Conservation (phyloP, 2,113 vertebrate species). For the Microcebus griseorufus region DNA sequence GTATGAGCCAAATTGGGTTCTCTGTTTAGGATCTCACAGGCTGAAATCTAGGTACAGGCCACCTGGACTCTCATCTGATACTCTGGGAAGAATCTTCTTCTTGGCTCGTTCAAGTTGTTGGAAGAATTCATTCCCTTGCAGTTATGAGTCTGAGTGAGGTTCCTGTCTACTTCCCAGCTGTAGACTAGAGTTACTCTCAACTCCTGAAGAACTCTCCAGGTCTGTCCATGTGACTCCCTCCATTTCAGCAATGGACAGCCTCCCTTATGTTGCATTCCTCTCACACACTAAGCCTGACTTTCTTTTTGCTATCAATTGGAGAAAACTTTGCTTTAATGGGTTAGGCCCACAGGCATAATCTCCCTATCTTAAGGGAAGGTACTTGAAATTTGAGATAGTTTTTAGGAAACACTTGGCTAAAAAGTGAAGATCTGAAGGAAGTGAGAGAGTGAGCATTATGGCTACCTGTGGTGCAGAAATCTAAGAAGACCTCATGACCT, state of each 20-base stretch:
- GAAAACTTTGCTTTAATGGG: background rate
- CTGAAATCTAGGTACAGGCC: background rate
- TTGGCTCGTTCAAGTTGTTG: background rate
- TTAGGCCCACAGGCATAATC: background rate
- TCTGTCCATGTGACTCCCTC: background rate
- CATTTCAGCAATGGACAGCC: background rate
- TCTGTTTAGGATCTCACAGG: background rate
- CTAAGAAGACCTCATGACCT: too few relatives aligned
- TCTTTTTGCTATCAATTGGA: background rate
- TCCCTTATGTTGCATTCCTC: background rate
- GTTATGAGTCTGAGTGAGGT: background rate
- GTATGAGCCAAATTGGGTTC: background rate
- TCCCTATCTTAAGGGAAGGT: background rate
- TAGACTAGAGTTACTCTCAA: background rate
- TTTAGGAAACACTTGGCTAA: too few relatives aligned
- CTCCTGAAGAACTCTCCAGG: background rate
- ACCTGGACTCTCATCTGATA: background rate
- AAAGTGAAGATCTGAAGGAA: too few relatives aligned
- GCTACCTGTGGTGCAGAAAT: too few relatives aligned
- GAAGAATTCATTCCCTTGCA: background rate
- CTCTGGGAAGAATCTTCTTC: background rate
- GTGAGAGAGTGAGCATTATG: too few relatives aligned
- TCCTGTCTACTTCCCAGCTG: background rate
- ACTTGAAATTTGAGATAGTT: too few relatives aligned
- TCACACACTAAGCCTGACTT: background rate